Conservation (phyloP, 2,888 invertebrate species). For the Apantesis nais region DNA sequence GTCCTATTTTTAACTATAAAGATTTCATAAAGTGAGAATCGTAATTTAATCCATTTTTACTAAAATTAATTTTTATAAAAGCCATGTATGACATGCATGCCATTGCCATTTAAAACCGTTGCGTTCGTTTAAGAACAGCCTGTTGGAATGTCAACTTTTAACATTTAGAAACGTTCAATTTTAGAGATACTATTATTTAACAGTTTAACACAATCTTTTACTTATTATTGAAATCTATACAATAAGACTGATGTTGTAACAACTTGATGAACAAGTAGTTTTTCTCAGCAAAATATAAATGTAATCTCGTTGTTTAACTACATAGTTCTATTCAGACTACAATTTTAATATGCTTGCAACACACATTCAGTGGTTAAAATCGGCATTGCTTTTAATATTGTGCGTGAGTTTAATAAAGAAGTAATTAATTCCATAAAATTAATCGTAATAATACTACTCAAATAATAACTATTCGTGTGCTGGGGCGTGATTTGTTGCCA, state of each 20-base stretch:
- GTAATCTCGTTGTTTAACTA: not conserved
- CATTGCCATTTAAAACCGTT: slow-evolving; percentile 75
- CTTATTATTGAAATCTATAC: not conserved
- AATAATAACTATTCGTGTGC: too few species aligned
- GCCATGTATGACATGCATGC: slow-evolving; percentile 81
- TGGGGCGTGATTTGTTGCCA: too few species aligned
- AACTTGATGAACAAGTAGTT: not conserved
- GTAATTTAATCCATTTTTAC: slow-evolving; percentile 66
- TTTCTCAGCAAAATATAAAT: not conserved
- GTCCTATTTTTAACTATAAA: slow-evolving; percentile 40
- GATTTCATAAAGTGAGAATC: slow-evolving; percentile 48
- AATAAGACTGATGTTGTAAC: not conserved
- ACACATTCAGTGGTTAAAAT: not conserved
- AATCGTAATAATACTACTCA: too few species aligned
- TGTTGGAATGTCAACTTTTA: slow-evolving; percentile 49
- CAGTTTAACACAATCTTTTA: not conserved
- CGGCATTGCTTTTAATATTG: not conserved
- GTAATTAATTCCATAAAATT: too few species aligned
- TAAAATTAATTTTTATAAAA: slow-evolving; percentile 67
- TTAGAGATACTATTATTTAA: slow-evolving; percentile 10
- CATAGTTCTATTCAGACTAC: not conserved
- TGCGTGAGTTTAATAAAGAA: not conserved
- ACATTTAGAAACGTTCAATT: slow-evolving; percentile 61
- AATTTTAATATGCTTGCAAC: not conserved
- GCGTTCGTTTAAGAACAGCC: slow-evolving; percentile 75